These are phyloP conservation scores for Actinia equina DNA, from an alignment of 64 coral and sea anemone genomes.

Conservation along the genomic window DNA sequence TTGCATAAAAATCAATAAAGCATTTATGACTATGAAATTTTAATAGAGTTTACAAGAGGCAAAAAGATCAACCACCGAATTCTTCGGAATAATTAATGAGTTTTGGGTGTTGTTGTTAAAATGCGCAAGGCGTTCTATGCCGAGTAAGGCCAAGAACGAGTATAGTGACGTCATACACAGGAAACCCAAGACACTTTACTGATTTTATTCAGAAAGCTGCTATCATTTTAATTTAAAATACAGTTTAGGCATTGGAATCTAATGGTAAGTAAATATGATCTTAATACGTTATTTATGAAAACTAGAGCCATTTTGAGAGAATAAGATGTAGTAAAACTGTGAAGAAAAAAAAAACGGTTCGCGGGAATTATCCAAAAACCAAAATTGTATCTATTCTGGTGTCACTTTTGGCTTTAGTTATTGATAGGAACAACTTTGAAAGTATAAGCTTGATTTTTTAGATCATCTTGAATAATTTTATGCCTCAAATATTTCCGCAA, in stretches of 20 bases:
- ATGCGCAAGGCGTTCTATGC: neutral
- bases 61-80: neutral
- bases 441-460: neutral
- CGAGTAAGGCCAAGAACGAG: neutral
- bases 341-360: neutral
- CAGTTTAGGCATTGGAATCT: neutral
- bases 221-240: neutral
- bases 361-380: neutral
- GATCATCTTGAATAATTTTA: neutral
- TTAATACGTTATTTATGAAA: neutral
- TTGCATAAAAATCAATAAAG: neutral
- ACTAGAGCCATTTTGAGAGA: neutral
- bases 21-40: neutral
- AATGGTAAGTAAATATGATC: neutral
- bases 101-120: conserved; percentile 16
- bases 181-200: neutral
- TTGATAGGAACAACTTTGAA: neutral
- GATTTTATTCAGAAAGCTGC: neutral
- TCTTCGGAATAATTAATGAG: neutral
- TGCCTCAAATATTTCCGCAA: neutral
- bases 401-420: neutral
- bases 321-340: neutral
- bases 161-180: conserved; percentile 1
- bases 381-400: neutral
- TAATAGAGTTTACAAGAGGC: neutral